Percentiles rank a stretch among this genome's conserved stretches.
phyloP scores from a whole-genome alignment of 2,888 invertebrate genomes.

The Andrena flavipes region DNA sequence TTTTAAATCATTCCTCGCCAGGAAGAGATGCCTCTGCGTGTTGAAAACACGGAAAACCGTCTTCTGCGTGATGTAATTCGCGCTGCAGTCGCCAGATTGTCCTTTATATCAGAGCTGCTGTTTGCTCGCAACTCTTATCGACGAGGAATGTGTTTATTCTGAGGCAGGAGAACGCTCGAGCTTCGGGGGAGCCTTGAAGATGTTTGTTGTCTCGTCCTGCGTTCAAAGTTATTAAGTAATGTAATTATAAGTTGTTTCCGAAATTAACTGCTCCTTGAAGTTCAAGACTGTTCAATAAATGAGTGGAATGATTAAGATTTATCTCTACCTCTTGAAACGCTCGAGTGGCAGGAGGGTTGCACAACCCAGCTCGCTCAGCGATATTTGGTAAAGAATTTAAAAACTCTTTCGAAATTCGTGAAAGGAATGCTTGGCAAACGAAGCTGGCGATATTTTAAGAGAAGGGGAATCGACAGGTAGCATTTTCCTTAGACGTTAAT shows the following conservation, averaged over 20 bases:
- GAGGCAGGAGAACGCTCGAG: neutral
- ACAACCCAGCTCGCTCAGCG: neutral
- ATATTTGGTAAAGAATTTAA: neutral
- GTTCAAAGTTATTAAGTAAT: neutral
- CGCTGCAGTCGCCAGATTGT: neutral
- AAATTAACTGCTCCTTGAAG: neutral
- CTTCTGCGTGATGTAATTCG: slow-evolving; percentile 17
- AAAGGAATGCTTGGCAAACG: neutral
- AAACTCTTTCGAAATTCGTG: neutral
- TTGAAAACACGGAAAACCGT: neutral
- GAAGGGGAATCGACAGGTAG: no score
- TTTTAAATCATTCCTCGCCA: neutral
- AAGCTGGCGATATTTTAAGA: neutral
- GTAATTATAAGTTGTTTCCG: neutral
- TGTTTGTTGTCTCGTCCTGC: neutral
- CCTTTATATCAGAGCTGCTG: slow-evolving; percentile 8
- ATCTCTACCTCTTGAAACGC: slow-evolving; percentile 10
- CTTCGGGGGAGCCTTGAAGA: slow-evolving; percentile 3
- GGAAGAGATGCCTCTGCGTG: neutral
- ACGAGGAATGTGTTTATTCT: neutral
- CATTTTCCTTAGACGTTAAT: neutral
- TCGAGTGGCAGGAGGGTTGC: neutral
- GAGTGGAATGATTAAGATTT: slow-evolving; percentile 1
- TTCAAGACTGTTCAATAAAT: neutral
- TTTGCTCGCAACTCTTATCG: slow-evolving; percentile 40